Conservation (phyloP, 2,797 vertebrate species). For the Chaenodraco wilsoni region DNA sequence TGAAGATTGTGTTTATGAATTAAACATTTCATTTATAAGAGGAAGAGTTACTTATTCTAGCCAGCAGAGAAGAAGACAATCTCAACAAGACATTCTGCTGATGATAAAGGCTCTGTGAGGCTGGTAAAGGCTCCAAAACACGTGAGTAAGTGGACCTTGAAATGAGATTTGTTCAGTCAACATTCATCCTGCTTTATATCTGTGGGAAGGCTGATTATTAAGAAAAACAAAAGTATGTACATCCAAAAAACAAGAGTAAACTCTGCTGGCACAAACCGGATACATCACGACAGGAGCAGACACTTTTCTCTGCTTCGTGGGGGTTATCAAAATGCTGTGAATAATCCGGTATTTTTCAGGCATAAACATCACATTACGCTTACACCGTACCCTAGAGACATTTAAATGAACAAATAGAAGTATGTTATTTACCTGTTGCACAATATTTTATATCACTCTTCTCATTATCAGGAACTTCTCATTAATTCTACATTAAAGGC, state of each 20-base stretch:
- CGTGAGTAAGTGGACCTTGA: not conserved
- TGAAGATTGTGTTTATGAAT: not conserved
- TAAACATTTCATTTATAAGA: not conserved
- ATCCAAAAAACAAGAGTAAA: not conserved
- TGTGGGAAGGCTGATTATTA: not conserved
- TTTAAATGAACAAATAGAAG: too few species aligned
- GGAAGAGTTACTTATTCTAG: not conserved
- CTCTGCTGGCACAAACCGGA: not conserved
- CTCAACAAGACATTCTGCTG: not conserved
- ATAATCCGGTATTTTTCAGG: constrained; percentile 1
- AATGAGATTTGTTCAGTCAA: constrained; percentile 1
- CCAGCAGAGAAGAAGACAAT: not conserved
- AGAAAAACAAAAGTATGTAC: not conserved
- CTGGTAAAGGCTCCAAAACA: not conserved
- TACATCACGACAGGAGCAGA: not conserved
- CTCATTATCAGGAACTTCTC: too few species aligned
- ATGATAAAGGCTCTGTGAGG: not conserved
- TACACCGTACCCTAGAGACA: not conserved
- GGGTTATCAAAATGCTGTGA: not conserved
- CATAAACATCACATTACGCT: not conserved
- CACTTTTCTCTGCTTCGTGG: not conserved
- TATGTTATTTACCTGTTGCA: not conserved
- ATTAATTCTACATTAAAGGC: too few species aligned
- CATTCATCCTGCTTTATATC: not conserved
- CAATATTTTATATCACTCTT: too few species aligned